Base-by-base conservation (phyloP, 2,113 vertebrate species). In the Megaceryle maxima region DNA sequence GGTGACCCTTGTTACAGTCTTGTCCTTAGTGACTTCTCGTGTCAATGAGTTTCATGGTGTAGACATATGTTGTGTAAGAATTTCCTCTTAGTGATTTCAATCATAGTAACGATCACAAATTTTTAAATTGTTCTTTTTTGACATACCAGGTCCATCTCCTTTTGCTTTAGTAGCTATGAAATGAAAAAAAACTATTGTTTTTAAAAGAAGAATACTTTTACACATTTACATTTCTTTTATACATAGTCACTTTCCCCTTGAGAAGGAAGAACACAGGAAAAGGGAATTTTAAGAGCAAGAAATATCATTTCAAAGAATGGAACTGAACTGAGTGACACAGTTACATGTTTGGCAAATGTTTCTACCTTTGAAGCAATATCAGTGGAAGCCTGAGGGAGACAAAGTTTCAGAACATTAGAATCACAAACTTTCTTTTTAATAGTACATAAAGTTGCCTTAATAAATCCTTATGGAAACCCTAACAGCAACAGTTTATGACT, bases 361-460 rank as follows among this genome's bases (percentile, higher is more conserved):
- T 89, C 43, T 35, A 29, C 44, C 73, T 96, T 88, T 92, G 79
- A 88, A 94, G 79, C 55, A 92, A 3, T 68, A 94, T 66, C 72
- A 91, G 57, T 63, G 41, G 67, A 93, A 97, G 83, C 88, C 90
- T 72, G 56, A 88, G 88, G 91, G 83, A 90, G 33, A 39, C 26
- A 43, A 87, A 96, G 46, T 95, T 95, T 83, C 28, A 39, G 55
- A 90, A 89, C 56, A 87, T 56, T 87, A 83, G 80, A 93, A 67
- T 53, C 67, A 91, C 2, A 0, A 94, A 92, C 88, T 93, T 92
- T 92, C 63, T 74, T 88, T 87, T 96, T 90, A 96, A 96, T 95
- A 95, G 93, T 96, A 94, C 37, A 92, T 92, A 82, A 94, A 90
- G 83, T 84, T 95, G 73, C 59, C 57, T 95, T 93, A 92, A 91